phyloP scores from a whole-genome alignment of 2,113 vertebrate species.

The Oreamnos americanus region DNA sequence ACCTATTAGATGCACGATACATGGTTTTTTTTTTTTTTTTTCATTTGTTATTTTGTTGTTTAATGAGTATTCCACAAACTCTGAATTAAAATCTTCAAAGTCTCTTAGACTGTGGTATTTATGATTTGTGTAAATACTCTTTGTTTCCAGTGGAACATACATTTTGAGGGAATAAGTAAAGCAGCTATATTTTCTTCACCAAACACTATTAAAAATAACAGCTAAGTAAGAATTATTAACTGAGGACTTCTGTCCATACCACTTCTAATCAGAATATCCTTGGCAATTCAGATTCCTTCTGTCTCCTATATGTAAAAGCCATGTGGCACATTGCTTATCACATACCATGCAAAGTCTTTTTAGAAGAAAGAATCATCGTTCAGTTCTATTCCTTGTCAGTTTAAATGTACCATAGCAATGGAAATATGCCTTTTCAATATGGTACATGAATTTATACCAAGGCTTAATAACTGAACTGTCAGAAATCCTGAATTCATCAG shows the following conservation, averaged over 20 bases:
- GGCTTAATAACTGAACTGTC: conserved; percentile 58
- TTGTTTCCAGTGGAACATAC: neutral
- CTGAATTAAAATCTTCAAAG: neutral
- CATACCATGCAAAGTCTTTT: conserved; percentile 22
- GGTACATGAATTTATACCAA: conserved; percentile 56
- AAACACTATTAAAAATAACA: neutral
- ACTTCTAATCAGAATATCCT: conserved; percentile 22
- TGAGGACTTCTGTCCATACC: neutral
- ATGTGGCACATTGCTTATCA: neutral
- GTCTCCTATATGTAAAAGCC: neutral
- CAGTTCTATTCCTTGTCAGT: conserved; percentile 23
- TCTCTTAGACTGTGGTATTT: neutral
- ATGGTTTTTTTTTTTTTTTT: neutral
- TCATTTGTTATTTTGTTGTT: neutral
- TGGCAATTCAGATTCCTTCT: conserved; percentile 52
- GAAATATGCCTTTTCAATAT: conserved; percentile 59
- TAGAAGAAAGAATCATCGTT: conserved; percentile 36
- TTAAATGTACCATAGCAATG: conserved; percentile 60
- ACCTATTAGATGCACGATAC: accelerated
- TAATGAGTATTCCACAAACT: neutral
- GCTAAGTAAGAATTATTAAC: conserved; percentile 38
- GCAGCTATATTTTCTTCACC: neutral
- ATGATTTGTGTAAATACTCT: neutral
- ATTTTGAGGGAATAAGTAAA: conserved; percentile 6
- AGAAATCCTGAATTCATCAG: conserved; percentile 66